Evolutionary conservation across 23 tunicate genomes (phyloP).

Genomic region (Diplosoma virens): DNA sequence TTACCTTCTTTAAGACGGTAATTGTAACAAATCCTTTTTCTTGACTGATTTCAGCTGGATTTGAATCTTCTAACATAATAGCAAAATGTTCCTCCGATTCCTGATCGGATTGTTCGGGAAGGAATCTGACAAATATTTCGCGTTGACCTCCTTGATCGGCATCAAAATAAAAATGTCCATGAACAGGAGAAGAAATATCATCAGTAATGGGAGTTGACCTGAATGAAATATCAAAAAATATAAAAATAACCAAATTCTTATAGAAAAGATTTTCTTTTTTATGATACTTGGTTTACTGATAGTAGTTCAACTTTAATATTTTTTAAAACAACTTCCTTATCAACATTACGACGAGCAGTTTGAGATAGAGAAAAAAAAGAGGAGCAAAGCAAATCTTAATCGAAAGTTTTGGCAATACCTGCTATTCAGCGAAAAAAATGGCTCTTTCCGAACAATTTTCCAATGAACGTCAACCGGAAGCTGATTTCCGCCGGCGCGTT

Average conservation of each 20-base stretch:
- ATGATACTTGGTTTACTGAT: too few relatives aligned
- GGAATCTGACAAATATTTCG: conserved; percentile 31
- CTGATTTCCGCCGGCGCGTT: conserved; percentile 58
- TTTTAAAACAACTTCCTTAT: too few relatives aligned
- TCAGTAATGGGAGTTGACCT: conserved; percentile 43
- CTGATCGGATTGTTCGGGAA: conserved; percentile 37
- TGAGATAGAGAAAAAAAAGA: too few relatives aligned
- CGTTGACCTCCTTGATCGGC: conserved; percentile 41
- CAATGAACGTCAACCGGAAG: conserved; percentile 40
- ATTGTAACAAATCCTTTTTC: conserved; percentile 48
- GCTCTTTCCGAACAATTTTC: conserved; percentile 41
- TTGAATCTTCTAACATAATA: conserved; percentile 33
- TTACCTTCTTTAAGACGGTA: conserved; percentile 71
- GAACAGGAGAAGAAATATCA: conserved; percentile 45
- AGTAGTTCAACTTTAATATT: too few relatives aligned
- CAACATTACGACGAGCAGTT: too few relatives aligned
- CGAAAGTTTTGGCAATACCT: too few relatives aligned
- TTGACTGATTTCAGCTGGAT: conserved; percentile 68
- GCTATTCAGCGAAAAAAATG: conserved; percentile 42
- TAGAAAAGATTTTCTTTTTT: too few relatives aligned
- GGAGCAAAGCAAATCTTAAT: too few relatives aligned
- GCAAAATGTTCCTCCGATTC: conserved; percentile 67
- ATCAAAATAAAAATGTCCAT: conserved; percentile 43
- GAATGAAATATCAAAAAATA: not conserved
- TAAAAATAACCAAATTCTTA: too few relatives aligned